Percentiles rank a stretch among this genome's conserved stretches.
Evolutionary conservation across 2,888 invertebrate species (phyloP).

Genomic region (Troilus luridus): DNA sequence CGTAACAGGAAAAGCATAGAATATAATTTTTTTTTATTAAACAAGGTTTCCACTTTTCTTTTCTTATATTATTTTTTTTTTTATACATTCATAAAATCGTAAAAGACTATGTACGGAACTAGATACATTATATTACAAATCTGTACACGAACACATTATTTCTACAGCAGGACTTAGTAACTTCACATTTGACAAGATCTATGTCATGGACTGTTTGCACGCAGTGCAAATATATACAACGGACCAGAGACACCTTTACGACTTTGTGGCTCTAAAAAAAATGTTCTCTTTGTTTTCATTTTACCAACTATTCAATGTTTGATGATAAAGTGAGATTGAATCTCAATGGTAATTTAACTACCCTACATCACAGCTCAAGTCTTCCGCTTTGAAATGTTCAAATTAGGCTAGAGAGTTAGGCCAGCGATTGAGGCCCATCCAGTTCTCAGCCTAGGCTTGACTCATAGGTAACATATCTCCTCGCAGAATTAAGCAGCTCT

Average conservation of each 20-base stretch:
- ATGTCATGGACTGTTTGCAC: conserved; percentile 57
- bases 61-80: conserved; percentile 10
- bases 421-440: background rate
- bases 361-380: conserved; percentile 56
- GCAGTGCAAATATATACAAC: conserved; percentile 50
- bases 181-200: conserved; percentile 46
- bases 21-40: conserved; percentile 20
- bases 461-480: conserved; percentile 43
- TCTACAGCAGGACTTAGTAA: conserved; percentile 58
- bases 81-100: conserved; percentile 34
- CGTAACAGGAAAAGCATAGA: background rate
- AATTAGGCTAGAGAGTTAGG: background rate
- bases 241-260: conserved; percentile 8
- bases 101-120: conserved; percentile 35
- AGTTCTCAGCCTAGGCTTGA: background rate
- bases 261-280: background rate
- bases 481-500: background rate
- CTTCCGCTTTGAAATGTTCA: conserved; percentile 28
- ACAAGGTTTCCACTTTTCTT: background rate
- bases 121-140: conserved; percentile 57
- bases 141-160: conserved; percentile 55
- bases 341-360: conserved; percentile 19
- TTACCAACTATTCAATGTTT: conserved; percentile 26
- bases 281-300: conserved; percentile 1
- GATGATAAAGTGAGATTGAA: conserved; percentile 41